Evolutionary conservation across 2,113 vertebrate genomes (phyloP), one percentile per base, ranked within the genome.

Genomic region (Fukomys damarensis): DNA sequence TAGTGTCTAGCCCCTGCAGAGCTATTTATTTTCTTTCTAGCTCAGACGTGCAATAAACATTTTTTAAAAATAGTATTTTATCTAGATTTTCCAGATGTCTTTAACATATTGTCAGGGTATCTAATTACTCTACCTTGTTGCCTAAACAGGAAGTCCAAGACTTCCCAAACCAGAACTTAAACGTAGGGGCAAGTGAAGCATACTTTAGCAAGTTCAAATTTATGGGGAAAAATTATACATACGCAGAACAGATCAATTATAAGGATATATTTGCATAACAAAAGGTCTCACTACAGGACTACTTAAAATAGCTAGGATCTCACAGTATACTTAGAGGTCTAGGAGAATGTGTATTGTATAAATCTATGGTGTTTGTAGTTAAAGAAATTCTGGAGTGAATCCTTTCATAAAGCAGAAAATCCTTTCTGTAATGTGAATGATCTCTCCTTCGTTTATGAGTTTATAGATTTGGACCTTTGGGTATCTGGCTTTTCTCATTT

Each of bases 161-260:
- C 19, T 90, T 82, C 86, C 49, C 9, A 63, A 91, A 7, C 41
- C 83, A 94, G 72, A 87, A 82, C 43, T 86, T 93, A 91, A 94
- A 89, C 61, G 35, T 43, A 82, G 70, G 88, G 13, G n/a, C 26
- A 96, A 82, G 46, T 28, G 61, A 95, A 94, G 35, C 28, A n/a
- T 79, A 12, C 28, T 74, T 91, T 89, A 94, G 20, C 30, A 96
- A 93, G 82, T 93, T 89, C 86, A 83, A n/a, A 93, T 83, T 91
- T 88, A 72, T 32, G 94, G 77, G 38, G 17, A 66, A 96, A 95
- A 54, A 58, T 59, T 89, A 80, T 41, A 96, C 76, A 74, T 89
- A 83, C 41, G 96, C 80, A 66, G 92, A 97, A 92, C 63, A 96
- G 89, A 92, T 96, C 95, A 87, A 90, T 93, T 96, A 93, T 74